Percentiles rank a stretch among this genome's conserved stretches.
Conservation (phyloP, 1,140 invertebrate genomes). For the Colletes latitarsis region DNA sequence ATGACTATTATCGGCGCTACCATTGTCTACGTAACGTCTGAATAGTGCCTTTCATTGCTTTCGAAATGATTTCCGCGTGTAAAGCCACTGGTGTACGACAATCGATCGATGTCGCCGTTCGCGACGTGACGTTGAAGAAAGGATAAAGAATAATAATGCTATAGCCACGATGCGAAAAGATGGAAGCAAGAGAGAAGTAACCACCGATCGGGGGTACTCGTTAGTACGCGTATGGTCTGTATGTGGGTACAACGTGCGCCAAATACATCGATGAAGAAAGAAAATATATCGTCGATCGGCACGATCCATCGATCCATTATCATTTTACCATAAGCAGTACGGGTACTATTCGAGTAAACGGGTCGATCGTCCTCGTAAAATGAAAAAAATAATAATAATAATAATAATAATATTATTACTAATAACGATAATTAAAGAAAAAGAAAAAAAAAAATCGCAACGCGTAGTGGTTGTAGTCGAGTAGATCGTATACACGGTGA, state of each 20-base stretch:
- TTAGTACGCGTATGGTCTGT: neutral
- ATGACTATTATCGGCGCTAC: conserved; percentile 41
- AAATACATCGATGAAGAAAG: neutral
- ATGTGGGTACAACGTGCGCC: conserved; percentile 8
- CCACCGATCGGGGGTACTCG: neutral
- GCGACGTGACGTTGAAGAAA: neutral
- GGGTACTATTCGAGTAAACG: conserved; percentile 10
- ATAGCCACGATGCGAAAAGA: neutral
- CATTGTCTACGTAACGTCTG: conserved; percentile 25
- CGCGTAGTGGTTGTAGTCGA: conserved; percentile 30
- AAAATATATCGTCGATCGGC: conserved; percentile 20
- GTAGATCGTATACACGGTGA: conserved; percentile 24
- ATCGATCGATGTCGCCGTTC: conserved; percentile 48
- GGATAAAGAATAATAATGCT: too few species aligned
- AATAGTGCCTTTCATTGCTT: conserved; percentile 68
- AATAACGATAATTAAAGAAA: conserved; percentile 14
- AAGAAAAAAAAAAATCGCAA: conserved; percentile 9
- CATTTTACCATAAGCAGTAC: conserved; percentile 4
- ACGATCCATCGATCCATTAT: conserved; percentile 20
- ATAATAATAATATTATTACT: neutral
- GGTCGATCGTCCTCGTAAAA: conserved; percentile 9
- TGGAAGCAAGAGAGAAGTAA: neutral
- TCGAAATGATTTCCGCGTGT: conserved; percentile 43
- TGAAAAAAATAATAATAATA: conserved; percentile 9
- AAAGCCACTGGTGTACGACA: conserved; percentile 27